These are phyloP conservation scores for Spisula subtruncata DNA, from an alignment of 2,888 invertebrate genomes.

Conservation along the genomic window DNA sequence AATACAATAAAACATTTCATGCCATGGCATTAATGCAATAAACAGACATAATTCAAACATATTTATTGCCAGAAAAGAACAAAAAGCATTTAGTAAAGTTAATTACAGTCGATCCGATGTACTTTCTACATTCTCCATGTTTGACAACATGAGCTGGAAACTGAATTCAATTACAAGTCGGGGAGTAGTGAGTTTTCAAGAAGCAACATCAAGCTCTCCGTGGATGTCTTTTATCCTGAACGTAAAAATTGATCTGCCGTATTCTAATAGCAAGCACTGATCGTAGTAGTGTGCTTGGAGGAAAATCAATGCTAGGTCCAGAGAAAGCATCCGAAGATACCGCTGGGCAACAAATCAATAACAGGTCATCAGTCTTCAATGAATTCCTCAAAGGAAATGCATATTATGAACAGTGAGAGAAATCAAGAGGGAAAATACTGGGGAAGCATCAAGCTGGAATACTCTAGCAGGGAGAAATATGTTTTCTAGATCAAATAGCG, in stretches of 20 bases:
- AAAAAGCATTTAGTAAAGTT: background rate
- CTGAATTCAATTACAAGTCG: constrained; percentile 26
- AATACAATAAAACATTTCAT: constrained; percentile 7
- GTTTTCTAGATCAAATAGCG: background rate
- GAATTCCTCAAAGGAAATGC: constrained; percentile 26
- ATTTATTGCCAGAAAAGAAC: constrained; percentile 1
- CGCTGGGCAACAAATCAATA: constrained; percentile 34
- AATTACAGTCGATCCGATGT: background rate
- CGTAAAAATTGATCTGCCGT: constrained; percentile 18
- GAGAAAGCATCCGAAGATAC: background rate
- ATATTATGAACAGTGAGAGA: constrained; percentile 11
- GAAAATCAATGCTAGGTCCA: constrained; percentile 51
- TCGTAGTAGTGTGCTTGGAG: constrained; percentile 46
- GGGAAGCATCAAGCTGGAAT: background rate
- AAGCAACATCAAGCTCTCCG: background rate
- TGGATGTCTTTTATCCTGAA: constrained; percentile 22
- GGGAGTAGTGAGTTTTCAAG: background rate
- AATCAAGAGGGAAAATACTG: background rate
- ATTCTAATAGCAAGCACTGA: constrained; percentile 30
- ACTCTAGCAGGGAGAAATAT: background rate
- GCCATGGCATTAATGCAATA: constrained; percentile 1
- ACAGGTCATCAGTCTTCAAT: constrained; percentile 27
- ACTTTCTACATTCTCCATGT: background rate
- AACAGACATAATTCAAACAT: constrained; percentile 5
- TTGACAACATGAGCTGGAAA: background rate